Conservation (phyloP, 2,888 invertebrate species). For the Sarcophaga caerulescens region DNA sequence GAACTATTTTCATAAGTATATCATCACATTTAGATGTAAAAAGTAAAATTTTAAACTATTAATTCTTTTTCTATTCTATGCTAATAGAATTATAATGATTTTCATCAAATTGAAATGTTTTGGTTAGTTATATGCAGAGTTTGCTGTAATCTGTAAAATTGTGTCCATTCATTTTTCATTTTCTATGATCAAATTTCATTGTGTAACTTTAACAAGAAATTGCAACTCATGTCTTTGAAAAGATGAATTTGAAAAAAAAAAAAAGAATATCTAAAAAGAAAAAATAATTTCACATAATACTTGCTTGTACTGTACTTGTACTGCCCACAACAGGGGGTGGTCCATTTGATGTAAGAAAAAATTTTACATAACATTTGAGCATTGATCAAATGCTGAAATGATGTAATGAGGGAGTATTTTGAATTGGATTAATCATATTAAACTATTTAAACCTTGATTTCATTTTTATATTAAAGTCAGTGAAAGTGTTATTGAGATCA, state of each 20-base stretch:
- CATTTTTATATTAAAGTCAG: too few relatives aligned
- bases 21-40: too few relatives aligned
- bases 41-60: too few relatives aligned
- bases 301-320: background rate
- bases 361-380: conserved; percentile 30
- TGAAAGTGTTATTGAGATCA: too few relatives aligned
- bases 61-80: too few relatives aligned
- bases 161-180: background rate
- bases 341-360: conserved; percentile 1
- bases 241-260: background rate
- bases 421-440: background rate
- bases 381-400: background rate
- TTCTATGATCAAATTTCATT: background rate
- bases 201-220: conserved; percentile 32
- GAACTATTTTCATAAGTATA: too few relatives aligned
- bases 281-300: background rate
- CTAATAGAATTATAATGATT: too few relatives aligned
- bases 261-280: background rate
- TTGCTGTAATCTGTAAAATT: background rate
- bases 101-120: too few relatives aligned
- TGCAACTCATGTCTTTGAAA: conserved; percentile 45
- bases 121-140: background rate
- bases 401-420: conserved; percentile 10
- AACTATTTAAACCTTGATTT: too few relatives aligned
- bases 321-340: conserved; percentile 26